phyloP scores from a whole-genome alignment of 2,888 invertebrate species.

The Corbicula japonica region DNA sequence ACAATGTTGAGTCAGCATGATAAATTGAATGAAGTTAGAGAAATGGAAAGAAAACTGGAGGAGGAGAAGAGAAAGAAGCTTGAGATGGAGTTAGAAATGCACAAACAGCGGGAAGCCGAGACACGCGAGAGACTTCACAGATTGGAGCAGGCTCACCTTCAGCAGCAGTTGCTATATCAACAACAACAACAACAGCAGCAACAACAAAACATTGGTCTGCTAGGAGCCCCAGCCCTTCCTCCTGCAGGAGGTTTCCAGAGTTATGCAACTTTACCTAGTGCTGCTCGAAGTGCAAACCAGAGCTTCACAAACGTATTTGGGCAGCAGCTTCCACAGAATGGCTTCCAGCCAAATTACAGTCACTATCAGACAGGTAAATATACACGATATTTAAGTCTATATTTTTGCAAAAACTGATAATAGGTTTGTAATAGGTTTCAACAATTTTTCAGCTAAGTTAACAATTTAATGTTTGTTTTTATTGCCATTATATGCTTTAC shows the following conservation, averaged over 20 bases:
- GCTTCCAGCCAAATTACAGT: constrained; percentile 56
- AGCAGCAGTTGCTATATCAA: constrained; percentile 74
- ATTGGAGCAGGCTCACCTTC: constrained; percentile 73
- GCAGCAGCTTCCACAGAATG: constrained; percentile 60
- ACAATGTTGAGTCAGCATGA: constrained; percentile 69
- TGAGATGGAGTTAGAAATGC: constrained; percentile 76
- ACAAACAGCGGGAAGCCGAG: constrained; percentile 73
- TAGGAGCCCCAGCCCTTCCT: constrained; percentile 66
- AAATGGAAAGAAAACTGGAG: constrained; percentile 74
- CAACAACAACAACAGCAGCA: constrained; percentile 67
- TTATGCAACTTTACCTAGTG: constrained; percentile 40
- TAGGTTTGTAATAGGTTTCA: too few relatives aligned
- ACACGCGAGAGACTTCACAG: constrained; percentile 73
- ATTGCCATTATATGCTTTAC: too few relatives aligned
- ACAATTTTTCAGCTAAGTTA: too few relatives aligned
- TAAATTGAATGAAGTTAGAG: constrained; percentile 62
- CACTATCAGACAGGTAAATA: constrained; percentile 59
- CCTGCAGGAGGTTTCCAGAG: constrained; percentile 64
- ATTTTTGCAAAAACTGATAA: too few relatives aligned
- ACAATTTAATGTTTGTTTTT: too few relatives aligned
- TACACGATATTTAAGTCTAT: too few relatives aligned
- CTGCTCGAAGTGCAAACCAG: constrained; percentile 30
- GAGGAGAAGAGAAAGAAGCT: constrained; percentile 71
- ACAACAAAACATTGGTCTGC: constrained; percentile 62
- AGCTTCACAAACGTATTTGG: constrained; percentile 55